Conservation (phyloP, 2,888 invertebrate genomes). For the Nymphalis urticae region DNA sequence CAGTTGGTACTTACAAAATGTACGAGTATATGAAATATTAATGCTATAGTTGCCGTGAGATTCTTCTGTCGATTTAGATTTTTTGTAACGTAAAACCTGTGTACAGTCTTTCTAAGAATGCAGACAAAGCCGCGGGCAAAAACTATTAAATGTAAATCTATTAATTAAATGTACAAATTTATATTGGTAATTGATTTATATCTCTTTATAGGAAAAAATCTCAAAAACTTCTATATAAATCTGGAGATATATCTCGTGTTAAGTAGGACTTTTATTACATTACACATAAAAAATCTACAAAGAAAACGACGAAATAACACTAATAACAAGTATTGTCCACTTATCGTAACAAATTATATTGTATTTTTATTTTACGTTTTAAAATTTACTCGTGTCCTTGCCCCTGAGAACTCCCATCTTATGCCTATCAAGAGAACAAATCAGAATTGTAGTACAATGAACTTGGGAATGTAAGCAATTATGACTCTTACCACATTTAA, state of each 20-base stretch:
- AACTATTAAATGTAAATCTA: too few relatives aligned
- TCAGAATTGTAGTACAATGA: slow-evolving; percentile 60
- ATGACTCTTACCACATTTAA: slow-evolving; percentile 7
- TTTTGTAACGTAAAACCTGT: too few relatives aligned
- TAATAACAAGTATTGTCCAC: slow-evolving; percentile 32
- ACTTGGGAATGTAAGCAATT: slow-evolving; percentile 7
- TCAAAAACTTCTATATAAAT: slow-evolving; percentile 20
- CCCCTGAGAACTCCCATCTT: slow-evolving; percentile 69
- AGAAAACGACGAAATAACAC: slow-evolving; percentile 32
- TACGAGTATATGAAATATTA: too few relatives aligned
- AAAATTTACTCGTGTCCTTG: slow-evolving; percentile 68
- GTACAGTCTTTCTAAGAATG: too few relatives aligned
- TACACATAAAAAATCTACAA: slow-evolving; percentile 29
- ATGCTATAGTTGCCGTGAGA: too few relatives aligned
- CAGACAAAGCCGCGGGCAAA: too few relatives aligned
- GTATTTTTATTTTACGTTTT: slow-evolving; percentile 51
- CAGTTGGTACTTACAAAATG: too few relatives aligned
- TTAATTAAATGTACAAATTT: too few relatives aligned
- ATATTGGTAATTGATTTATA: too few relatives aligned
- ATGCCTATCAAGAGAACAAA: slow-evolving; percentile 69
- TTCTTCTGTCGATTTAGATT: too few relatives aligned
- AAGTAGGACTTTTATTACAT: slow-evolving; percentile 22
- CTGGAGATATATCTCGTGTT: slow-evolving; percentile 14
- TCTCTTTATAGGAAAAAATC: background rate
- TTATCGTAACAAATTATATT: slow-evolving; percentile 54